These are phyloP conservation scores for Noctua janthina DNA, from an alignment of 2,888 invertebrate genomes.

Conservation along the genomic window DNA sequence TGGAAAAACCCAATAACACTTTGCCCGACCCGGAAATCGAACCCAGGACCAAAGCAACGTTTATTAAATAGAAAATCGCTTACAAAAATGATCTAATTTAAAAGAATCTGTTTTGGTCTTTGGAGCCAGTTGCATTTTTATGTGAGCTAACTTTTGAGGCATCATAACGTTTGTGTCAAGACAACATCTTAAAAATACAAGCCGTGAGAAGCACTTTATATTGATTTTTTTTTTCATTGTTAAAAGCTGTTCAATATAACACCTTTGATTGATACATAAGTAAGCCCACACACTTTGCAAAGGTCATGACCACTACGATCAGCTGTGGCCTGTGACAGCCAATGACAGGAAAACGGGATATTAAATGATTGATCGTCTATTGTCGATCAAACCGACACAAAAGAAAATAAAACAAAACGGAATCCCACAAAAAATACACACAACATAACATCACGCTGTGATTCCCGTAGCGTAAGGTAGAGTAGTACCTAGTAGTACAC, in stretches of 20 bases:
- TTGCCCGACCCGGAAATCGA: no score
- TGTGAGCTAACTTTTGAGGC: neutral
- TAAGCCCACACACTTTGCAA: neutral
- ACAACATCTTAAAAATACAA: neutral
- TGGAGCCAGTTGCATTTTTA: neutral
- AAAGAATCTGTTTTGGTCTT: neutral
- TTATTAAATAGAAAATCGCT: neutral
- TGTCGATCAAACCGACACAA: neutral
- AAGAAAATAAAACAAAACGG: neutral
- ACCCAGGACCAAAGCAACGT: neutral
- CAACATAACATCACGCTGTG: neutral
- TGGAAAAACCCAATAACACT: no score
- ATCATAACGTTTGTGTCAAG: neutral
- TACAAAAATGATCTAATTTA: neutral
- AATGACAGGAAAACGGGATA: constrained; percentile 11
- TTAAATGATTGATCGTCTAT: constrained; percentile 20
- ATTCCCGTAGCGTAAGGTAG: neutral
- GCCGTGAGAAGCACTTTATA: neutral
- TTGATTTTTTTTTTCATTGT: neutral
- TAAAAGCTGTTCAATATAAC: neutral
- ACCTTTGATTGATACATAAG: neutral
- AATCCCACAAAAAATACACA: neutral
- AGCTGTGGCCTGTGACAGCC: neutral
- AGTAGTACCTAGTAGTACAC: neutral
- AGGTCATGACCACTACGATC: constrained; percentile 1